These are phyloP conservation scores for Cavia porcellus DNA, from an alignment of 2,113 vertebrate genomes.

Conservation along the genomic window DNA sequence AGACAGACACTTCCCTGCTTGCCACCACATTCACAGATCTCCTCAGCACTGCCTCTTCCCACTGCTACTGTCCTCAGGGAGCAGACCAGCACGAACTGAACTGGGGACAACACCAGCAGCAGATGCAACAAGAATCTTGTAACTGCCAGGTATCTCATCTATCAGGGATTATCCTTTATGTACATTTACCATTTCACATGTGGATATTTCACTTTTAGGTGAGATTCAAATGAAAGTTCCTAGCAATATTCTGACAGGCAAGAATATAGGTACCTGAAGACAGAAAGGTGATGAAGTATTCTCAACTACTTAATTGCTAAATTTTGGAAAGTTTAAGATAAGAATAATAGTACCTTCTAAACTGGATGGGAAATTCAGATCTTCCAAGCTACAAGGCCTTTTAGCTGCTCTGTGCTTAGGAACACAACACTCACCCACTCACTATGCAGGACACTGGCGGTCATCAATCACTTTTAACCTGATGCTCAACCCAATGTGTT, in stretches of 20 bases:
- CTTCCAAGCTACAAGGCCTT: background rate
- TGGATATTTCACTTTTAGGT: conserved; percentile 15
- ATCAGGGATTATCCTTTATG: background rate
- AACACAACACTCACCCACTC: background rate
- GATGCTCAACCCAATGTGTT: background rate
- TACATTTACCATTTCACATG: background rate
- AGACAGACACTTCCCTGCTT: background rate
- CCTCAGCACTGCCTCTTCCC: background rate
- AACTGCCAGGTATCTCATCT: background rate
- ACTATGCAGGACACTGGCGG: background rate
- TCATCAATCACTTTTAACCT: background rate
- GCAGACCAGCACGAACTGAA: background rate
- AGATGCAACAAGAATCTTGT: background rate
- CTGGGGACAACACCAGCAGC: background rate
- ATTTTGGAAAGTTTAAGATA: background rate
- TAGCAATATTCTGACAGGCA: background rate
- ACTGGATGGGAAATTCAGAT: background rate
- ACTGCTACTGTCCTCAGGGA: too few species aligned
- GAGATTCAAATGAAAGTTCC: conserved; percentile 49
- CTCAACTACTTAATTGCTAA: background rate
- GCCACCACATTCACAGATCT: background rate
- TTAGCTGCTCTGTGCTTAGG: background rate
- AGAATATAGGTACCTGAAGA: background rate
- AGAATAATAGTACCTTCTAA: background rate
- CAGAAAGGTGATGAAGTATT: background rate